Evolutionary conservation across 1,140 invertebrate genomes (phyloP), one percentile per base, ranked within the genome.

Genomic region (Charaxes varanes): DNA sequence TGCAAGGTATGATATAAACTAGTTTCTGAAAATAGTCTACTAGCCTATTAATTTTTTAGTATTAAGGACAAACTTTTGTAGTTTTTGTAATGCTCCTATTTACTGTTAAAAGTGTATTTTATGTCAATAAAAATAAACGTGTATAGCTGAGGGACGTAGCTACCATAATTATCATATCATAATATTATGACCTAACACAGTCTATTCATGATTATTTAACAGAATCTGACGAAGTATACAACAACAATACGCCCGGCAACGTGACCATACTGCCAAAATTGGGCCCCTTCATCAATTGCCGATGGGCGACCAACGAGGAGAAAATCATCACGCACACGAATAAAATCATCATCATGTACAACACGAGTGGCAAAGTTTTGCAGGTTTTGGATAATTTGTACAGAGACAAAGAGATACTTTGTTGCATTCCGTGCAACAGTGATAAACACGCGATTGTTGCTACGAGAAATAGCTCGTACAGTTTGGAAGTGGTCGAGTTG

Each of bases 281-380:
- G 6, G 68, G 69, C 0, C 54, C 60, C 0, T 67, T 62, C 26
- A 19, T 74, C 13, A 71, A 69, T 47, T 78, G 71, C 17, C 52
- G 66, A n/a, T 83, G 79, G 79, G 46, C 66, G 0, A 69, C 69
- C 44, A 61, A 65, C 13, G 63, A 76, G n/a, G 64, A 77, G 13
- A 60, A 49, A 2, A 35, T 83, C 0, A 60, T 80, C 6, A 52
- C 72, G 0, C 74, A 83, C 18, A 80, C 76, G 0, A 32, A 52
- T 0, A 67, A 70, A 35, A 68, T 63, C 23, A 65, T 80, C 15
- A 50, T 67, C 0, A 10, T 80, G 13, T 77, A 71, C 47, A 42
- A 47, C 5, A 57, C 48, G 2, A 60, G 41, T 3, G 72, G 68
- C 0, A 54, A 63, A 28, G 46, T 64, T 2, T 8, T 56, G 1